phyloP scores from a whole-genome alignment of 2,113 vertebrate genomes.

The human (Homo sapiens) region GRCh38 chr19:1069001-1069500 shows the following conservation, averaged over 20 bases:
- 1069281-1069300: neutral
- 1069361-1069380: constrained; percentile 77
- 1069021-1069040: neutral
- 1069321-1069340: constrained; percentile 38
- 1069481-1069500: neutral
- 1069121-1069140: neutral
- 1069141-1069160: neutral
- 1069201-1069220: neutral
- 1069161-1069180: neutral
- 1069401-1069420: neutral
- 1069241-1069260: accelerated
- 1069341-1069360: constrained; percentile 76
- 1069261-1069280: neutral
- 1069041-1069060: too few species aligned
- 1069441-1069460: neutral
- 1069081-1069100: neutral
- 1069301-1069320: constrained; percentile 55
- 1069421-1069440: constrained; percentile 12
- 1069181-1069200: neutral
- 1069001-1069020: neutral
- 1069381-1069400: constrained; percentile 28
- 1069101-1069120: neutral
- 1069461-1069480: accelerated
- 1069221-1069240: neutral
- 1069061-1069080: accelerated